These are phyloP conservation scores for Palythoa heliodiscus DNA, from an alignment of 92 coral and sea anemone genomes.

Conservation along the genomic window DNA sequence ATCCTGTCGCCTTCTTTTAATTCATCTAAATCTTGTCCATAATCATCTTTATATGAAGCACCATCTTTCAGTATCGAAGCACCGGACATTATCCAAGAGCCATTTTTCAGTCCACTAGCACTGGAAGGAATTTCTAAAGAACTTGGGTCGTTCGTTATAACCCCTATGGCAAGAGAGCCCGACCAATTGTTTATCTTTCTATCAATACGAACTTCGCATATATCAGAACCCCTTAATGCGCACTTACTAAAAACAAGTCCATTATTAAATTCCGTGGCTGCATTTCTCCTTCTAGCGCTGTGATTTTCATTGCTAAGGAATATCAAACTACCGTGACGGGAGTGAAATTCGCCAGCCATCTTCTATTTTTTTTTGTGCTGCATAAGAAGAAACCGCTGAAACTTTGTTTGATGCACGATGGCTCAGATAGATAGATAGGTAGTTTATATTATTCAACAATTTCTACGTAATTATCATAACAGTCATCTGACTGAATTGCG, in stretches of 20 bases:
- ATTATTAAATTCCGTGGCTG: slow-evolving; percentile 94
- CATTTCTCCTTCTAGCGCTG: slow-evolving; percentile 84
- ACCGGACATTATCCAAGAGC: slow-evolving; percentile 98
- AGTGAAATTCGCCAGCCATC: slow-evolving; percentile 90
- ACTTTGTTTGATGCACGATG: too few relatives aligned
- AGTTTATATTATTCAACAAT: too few relatives aligned
- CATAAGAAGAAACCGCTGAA: background rate
- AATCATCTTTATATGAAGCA: slow-evolving; percentile 77
- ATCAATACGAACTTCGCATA: slow-evolving; percentile 86
- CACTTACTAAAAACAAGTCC: slow-evolving; percentile 86
- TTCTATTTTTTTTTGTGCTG: slow-evolving; percentile 31
- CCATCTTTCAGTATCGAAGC: slow-evolving; percentile 86
- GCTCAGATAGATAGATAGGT: too few relatives aligned
- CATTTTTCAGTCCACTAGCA: slow-evolving; percentile 86
- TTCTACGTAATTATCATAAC: too few relatives aligned
- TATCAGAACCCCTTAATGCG: slow-evolving; percentile 62
- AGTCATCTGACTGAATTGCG: too few relatives aligned
- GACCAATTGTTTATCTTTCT: slow-evolving; percentile 90
- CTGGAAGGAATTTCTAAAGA: slow-evolving; percentile 83
- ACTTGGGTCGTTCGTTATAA: slow-evolving; percentile 80
- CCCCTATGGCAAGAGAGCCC: slow-evolving; percentile 91
- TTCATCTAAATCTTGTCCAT: slow-evolving; percentile 87
- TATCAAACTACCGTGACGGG: slow-evolving; percentile 83
- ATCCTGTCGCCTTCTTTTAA: slow-evolving; percentile 80
- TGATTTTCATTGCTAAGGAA: slow-evolving; percentile 75